Conservation (phyloP, 2,888 invertebrate genomes). For the Dicroscelio sp. region DNA sequence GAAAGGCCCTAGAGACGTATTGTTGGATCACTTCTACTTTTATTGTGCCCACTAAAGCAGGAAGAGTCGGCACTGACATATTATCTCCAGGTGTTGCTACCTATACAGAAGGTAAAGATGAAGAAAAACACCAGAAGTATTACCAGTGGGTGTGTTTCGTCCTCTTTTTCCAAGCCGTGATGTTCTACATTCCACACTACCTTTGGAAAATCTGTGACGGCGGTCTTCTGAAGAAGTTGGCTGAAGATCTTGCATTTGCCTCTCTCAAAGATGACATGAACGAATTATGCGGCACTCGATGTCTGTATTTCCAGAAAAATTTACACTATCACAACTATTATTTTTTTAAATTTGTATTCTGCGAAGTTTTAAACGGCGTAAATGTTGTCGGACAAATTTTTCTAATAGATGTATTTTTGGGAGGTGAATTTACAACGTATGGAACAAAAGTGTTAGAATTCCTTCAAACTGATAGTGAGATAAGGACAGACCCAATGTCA, state of each 20-base stretch:
- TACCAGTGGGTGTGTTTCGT: too few relatives aligned
- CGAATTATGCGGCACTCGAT: too few relatives aligned
- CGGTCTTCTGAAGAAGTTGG: background rate
- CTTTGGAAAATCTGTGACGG: background rate
- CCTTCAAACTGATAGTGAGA: background rate
- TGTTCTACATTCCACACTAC: conserved; percentile 11
- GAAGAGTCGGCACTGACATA: background rate
- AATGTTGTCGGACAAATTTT: conserved; percentile 11
- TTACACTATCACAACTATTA: background rate
- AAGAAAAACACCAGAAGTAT: background rate
- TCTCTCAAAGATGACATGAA: background rate
- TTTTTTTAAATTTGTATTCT: background rate
- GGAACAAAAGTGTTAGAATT: background rate
- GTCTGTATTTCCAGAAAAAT: conserved; percentile 8
- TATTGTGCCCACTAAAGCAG: background rate
- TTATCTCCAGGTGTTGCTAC: background rate
- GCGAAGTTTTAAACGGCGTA: background rate
- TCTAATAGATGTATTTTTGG: background rate
- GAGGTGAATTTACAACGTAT: background rate
- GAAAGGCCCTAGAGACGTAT: too few relatives aligned
- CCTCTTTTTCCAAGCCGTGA: background rate
- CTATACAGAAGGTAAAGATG: background rate
- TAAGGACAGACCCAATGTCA: conserved; percentile 7
- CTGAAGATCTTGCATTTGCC: background rate
- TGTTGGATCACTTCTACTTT: conserved; percentile 26